phyloP scores from a whole-genome alignment of 2,113 vertebrate species.

The Scalopus aquaticus region DNA sequence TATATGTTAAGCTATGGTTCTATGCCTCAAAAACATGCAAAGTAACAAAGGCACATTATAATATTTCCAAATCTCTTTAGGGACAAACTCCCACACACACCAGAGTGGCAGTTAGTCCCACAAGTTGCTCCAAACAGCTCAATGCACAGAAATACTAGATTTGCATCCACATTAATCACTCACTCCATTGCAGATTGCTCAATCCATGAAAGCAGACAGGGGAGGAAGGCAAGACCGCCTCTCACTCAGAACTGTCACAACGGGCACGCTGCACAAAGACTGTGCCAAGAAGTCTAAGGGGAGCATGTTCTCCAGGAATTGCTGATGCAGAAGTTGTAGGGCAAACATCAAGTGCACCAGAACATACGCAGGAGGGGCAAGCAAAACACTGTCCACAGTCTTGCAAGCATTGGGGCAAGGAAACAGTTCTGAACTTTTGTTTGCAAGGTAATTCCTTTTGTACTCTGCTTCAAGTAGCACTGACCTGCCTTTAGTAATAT shows the following conservation, averaged over 20 bases:
- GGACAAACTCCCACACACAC: not conserved
- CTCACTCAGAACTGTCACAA: no score
- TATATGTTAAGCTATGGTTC: not conserved
- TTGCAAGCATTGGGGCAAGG: not conserved
- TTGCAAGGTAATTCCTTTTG: not conserved
- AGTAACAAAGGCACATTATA: slow-evolving; percentile 5
- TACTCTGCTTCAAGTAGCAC: not conserved
- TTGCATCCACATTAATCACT: not conserved
- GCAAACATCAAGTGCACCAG: not conserved
- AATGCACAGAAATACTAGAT: not conserved
- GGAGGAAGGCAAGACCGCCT: not conserved
- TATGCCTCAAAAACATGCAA: not conserved
- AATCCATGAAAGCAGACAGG: not conserved
- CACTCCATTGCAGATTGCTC: not conserved
- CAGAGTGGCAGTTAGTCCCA: not conserved
- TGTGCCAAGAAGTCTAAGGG: not conserved
- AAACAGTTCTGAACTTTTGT: not conserved
- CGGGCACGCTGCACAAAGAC: not conserved
- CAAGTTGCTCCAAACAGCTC: not conserved
- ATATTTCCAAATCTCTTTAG: not conserved
- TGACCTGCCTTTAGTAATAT: not conserved
- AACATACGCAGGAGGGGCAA: not conserved
- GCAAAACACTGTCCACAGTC: not conserved
- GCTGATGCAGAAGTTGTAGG: not conserved
- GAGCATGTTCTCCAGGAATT: not conserved